A percentile compares a stretch with the other conserved stretches of the same genome.
Conservation (phyloP, 2,113 vertebrate genomes). For the Ceyx cyanopectus region DNA sequence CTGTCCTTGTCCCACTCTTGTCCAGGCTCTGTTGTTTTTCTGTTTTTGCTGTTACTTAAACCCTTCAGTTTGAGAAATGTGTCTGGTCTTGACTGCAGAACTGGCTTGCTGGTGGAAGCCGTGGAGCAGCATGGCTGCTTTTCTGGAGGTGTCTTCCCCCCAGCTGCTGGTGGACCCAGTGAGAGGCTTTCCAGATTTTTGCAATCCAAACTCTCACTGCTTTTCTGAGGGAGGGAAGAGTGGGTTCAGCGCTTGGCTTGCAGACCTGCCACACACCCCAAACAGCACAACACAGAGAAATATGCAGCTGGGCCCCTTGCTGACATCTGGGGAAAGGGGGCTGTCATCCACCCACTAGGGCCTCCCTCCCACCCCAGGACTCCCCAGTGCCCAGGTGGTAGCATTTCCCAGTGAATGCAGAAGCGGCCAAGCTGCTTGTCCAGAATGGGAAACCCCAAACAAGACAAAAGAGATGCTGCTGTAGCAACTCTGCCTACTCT, state of each 20-base stretch:
- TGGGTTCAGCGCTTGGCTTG: not conserved
- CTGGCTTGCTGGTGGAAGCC: not conserved
- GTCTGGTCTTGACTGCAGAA: not conserved
- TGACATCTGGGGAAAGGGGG: not conserved
- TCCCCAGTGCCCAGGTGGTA: not conserved
- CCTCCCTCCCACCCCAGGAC: not conserved
- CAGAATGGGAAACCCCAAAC: not conserved
- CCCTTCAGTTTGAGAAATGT: not conserved
- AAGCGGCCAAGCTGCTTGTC: not conserved
- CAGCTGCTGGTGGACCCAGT: not conserved
- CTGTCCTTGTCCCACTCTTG: not conserved
- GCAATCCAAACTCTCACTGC: slow-evolving; percentile 55
- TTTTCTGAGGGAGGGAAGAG: slow-evolving; percentile 45
- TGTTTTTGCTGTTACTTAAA: slow-evolving; percentile 3
- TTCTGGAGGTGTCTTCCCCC: not conserved
- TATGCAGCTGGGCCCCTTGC: not conserved
- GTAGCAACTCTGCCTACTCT: too few relatives aligned
- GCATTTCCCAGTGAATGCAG: not conserved
- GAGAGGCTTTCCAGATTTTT: slow-evolving; percentile 59
- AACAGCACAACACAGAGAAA: not conserved
- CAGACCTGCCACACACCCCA: not conserved
- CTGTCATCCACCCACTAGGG: not conserved
- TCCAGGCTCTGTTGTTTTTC: not conserved
- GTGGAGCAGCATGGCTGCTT: not conserved
- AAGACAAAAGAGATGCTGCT: not conserved